Evolutionary conservation across 2,888 invertebrate genomes (phyloP), one percentile per base, ranked within the genome.

Genomic region (Microplitis deprimator): DNA sequence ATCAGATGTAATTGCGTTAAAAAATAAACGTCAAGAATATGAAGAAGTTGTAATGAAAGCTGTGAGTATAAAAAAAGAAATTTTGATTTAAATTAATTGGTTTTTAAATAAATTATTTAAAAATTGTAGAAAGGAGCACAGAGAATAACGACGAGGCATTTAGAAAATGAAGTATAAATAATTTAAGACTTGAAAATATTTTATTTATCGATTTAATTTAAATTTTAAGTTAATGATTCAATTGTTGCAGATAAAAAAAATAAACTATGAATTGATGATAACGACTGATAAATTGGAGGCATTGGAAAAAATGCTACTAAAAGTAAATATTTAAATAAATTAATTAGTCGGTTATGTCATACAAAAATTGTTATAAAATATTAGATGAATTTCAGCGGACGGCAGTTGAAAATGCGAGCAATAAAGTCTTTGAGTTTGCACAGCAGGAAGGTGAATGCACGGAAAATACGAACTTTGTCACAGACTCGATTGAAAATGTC

Each of bases 21-120:
- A 84, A 69, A 86, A 85, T 68, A 88, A 89, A 76, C 85, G 86
- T 5, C 65, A 79, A 0, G 87, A 89, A 71, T 89, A 87, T 71
- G 87, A 89, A 72, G 85, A 88, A 68, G 81, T 85, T 29, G 83
- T 89, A 1, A 77, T 87, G 39, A 87, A 87, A 83, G 84, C 84
- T 75, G 89, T 89, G 75, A 81, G 87, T 85, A 69, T 77, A 61
- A 38, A 73, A 20, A 64, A 29, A 38, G 10, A 41, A 8, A 73
- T 39, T 29, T 71, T 71, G 5, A n/a, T 38, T 38, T 60, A 71
- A 59, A 71, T 61, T 8, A 17, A 10, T 13, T 6, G n/a, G 29
- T 59, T 60, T 59, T 60, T 20, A 39, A 40, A 16, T 62, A 38
- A 72, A 62, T 62, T 64, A 6, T 62, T 6, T 73, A 50, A 61